Evolutionary conservation across 2,797 vertebrate genomes (phyloP).

Genomic region (Anableps anableps): DNA sequence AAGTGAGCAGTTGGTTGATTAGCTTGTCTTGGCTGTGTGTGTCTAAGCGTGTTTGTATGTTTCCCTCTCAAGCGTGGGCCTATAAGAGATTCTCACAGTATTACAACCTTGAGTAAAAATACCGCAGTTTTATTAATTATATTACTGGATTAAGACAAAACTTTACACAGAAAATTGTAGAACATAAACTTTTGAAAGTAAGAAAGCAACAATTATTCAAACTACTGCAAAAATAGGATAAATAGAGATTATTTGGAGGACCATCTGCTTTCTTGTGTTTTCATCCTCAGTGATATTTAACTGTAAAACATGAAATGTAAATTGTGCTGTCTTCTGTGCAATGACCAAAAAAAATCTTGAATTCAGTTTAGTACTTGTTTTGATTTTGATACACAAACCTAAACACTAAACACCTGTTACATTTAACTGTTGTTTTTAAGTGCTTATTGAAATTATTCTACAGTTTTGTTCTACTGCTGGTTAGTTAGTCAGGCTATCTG

Average conservation of each 20-base stretch:
- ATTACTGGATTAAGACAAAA: neutral
- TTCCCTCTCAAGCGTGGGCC: constrained; percentile 51
- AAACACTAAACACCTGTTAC: neutral
- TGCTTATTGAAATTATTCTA: neutral
- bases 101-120: neutral
- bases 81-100: neutral
- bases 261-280: neutral
- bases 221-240: neutral
- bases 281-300: too few species aligned
- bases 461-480: neutral
- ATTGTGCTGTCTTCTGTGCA: neutral
- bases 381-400: neutral
- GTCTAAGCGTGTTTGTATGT: constrained; percentile 46
- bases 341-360: neutral
- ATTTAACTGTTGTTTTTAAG: neutral
- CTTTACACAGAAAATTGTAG: neutral
- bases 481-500: neutral
- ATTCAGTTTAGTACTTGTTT: neutral
- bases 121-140: neutral
- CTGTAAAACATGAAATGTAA: neutral
- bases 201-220: neutral
- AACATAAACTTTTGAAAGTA: neutral
- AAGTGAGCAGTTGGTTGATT: constrained; percentile 75
- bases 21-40: constrained; percentile 50
- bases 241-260: neutral